Evolutionary conservation across 2,888 invertebrate genomes (phyloP).

Genomic region (Leptogaster cylindrica): DNA sequence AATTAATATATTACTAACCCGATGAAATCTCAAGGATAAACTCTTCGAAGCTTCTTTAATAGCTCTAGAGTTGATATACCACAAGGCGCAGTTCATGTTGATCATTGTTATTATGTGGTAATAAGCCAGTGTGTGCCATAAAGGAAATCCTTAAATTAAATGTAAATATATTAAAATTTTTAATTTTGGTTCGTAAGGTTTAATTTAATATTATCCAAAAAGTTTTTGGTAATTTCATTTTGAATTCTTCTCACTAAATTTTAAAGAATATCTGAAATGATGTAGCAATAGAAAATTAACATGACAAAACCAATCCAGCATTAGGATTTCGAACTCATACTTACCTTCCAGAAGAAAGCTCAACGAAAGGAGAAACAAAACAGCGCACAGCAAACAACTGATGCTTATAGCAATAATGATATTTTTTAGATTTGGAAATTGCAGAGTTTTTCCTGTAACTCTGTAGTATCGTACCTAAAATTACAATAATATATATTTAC

Average conservation of each 20-base stretch:
- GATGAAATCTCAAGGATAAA: slow-evolving; percentile 64
- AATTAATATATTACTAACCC: slow-evolving; percentile 54
- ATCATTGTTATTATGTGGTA: slow-evolving; percentile 72
- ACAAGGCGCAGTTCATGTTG: slow-evolving; percentile 72
- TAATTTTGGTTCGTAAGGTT: too few relatives aligned
- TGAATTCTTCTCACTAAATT: too few relatives aligned
- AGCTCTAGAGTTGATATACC: slow-evolving; percentile 72
- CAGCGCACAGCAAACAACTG: slow-evolving; percentile 68
- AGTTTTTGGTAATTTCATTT: too few relatives aligned
- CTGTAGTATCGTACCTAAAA: slow-evolving; percentile 65
- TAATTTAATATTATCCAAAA: too few relatives aligned
- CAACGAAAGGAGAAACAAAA: slow-evolving; percentile 67
- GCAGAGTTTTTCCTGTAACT: slow-evolving; percentile 67
- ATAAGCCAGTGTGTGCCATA: slow-evolving; percentile 65
- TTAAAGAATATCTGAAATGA: too few relatives aligned
- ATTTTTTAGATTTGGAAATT: slow-evolving; percentile 68
- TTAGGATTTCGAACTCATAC: too few relatives aligned
- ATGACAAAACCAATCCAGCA: too few relatives aligned
- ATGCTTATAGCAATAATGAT: slow-evolving; percentile 69
- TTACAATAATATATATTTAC: background rate
- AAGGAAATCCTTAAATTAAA: slow-evolving; percentile 63
- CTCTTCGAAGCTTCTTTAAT: slow-evolving; percentile 68
- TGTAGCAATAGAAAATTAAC: too few relatives aligned
- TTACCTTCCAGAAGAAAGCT: slow-evolving; percentile 55
- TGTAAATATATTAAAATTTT: background rate